phyloP scores from a whole-genome alignment of 2,113 vertebrate species.

The Cnemophilus loriae region DNA sequence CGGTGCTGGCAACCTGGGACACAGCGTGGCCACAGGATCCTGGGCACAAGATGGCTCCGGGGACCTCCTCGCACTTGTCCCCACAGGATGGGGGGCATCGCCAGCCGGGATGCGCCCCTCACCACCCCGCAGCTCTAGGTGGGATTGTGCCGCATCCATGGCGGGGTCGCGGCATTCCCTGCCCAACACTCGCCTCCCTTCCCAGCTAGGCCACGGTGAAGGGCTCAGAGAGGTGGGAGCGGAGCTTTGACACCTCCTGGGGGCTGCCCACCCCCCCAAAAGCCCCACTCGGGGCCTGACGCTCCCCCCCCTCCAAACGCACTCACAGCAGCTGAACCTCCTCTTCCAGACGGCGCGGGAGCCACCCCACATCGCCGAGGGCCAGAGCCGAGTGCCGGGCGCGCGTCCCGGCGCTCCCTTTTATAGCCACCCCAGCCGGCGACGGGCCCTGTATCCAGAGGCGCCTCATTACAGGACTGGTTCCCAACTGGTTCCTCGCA shows the following conservation, averaged over 20 bases:
- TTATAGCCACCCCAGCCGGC: not conserved
- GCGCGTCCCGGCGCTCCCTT: not conserved
- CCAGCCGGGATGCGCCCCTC: not conserved
- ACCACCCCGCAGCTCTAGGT: not conserved
- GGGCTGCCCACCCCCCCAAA: not conserved
- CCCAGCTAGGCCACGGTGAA: accelerated
- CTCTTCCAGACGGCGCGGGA: constrained; percentile 31
- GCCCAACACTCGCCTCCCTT: accelerated
- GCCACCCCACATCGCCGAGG: constrained; percentile 31
- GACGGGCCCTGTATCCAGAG: constrained; percentile 6
- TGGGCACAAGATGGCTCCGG: accelerated
- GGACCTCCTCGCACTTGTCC: accelerated
- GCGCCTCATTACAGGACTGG: constrained; percentile 29
- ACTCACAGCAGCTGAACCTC: constrained; percentile 49
- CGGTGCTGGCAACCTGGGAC: accelerated
- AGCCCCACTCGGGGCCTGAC: accelerated
- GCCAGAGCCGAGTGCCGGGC: not conserved
- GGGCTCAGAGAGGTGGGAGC: not conserved
- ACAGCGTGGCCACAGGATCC: accelerated
- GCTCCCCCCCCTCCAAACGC: accelerated
- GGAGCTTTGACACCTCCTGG: not conserved
- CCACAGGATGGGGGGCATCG: accelerated
- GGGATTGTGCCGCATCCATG: accelerated
- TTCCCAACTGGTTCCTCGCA: constrained; percentile 49
- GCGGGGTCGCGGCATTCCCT: accelerated